Base-by-base conservation (phyloP, 2,888 invertebrate species). In the Philereme transversata region DNA sequence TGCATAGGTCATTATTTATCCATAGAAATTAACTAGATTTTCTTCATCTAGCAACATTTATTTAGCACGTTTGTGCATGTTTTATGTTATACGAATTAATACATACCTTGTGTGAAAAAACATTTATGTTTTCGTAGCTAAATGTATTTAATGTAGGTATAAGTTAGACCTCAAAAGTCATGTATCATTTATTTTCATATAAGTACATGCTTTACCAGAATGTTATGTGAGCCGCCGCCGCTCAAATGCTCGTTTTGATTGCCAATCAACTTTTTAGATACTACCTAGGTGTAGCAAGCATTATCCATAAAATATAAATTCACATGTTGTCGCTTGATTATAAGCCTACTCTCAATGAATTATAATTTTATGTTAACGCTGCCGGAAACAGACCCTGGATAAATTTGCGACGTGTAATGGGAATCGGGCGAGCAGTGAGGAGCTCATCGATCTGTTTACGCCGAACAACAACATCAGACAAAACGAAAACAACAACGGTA, bases 401-500 rank as follows among this genome's bases (percentile, higher is more conserved):
- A 70, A 64, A 44, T 52, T 64, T 38, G 52, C 71, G 6, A 46
- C 71, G 11, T 77, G 74, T 62, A 90, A 87, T 54, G 88, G 86
- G 7, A 85, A 83, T 62, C 74, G 62, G 33, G 70, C 77, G 5
- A 57, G 73, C 33, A 78, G 74, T 65, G 87, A 86, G 43, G 77
- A 81, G 4, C 77, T 90, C 33, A 82, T 87, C 35, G 79, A 85
- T 57, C 68, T 88, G 22, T 79, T 86, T 51, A 56, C 83, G 6
- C 77, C 79, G 11, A 78, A 73, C 55, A 78, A 71, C 52, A 79
- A 81, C 46, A 66, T 70, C 0, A 78, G 86, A 56, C 84, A 81
- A 51, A 60, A 78, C n/a, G 84, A 86, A 57, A 90, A 90, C 47
- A 89, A 88, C 50, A 89, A 90, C 65, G 89, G 88, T 54, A 52